Conservation (phyloP, 2,113 vertebrate species). For the Isichthys henryi region DNA sequence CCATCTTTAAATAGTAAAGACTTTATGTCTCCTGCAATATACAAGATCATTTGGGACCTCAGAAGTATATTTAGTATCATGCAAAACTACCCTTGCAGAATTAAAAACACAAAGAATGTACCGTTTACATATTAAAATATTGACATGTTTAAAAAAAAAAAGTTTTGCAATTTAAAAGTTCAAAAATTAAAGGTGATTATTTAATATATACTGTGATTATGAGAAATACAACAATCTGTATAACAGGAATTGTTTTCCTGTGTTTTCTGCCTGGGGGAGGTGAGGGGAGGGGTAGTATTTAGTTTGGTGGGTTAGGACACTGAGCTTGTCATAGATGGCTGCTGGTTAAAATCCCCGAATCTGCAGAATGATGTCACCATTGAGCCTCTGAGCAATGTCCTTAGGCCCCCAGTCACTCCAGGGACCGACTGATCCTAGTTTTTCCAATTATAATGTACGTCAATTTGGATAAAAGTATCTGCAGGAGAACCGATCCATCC, state of each 20-base stretch:
- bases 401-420: background rate
- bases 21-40: background rate
- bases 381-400: background rate
- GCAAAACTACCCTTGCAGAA: background rate
- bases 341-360: background rate
- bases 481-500: background rate
- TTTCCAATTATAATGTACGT: background rate
- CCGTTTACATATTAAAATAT: background rate
- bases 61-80: background rate
- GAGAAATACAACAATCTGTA: background rate
- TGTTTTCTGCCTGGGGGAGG: background rate
- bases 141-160: background rate
- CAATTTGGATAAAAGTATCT: background rate
- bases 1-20: background rate
- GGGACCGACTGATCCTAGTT: background rate
- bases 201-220: background rate
- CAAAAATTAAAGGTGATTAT: background rate
- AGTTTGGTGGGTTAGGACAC: background rate
- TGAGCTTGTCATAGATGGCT: background rate
- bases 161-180: background rate
- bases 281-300: background rate
- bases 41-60: background rate
- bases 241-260: background rate
- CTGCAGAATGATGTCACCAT: background rate
- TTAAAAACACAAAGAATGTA: background rate